A percentile compares a stretch with the other conserved stretches of the same genome.
Conservation (phyloP, 2,797 vertebrate species). For the Enteromius viviparus region DNA sequence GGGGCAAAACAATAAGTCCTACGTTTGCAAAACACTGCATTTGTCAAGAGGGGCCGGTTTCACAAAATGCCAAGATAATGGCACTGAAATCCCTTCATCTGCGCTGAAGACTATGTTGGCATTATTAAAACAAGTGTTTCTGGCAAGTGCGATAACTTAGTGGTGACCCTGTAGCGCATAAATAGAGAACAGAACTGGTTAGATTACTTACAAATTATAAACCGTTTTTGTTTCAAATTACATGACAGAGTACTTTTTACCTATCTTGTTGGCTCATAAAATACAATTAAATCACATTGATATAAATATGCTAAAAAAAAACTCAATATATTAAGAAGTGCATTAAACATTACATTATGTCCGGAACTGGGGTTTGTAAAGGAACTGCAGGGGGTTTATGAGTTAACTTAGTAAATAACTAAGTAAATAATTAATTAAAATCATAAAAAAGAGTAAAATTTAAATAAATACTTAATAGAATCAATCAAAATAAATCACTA, state of each 20-base stretch:
- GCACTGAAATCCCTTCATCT: constrained; percentile 53
- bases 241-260: not conserved
- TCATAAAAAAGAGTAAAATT: no score
- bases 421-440: no score
- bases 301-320: no score
- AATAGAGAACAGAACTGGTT: not conserved
- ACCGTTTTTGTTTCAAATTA: not conserved
- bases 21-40: constrained; percentile 22
- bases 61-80: constrained; percentile 56
- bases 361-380: no score
- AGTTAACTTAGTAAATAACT: no score
- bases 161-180: not conserved
- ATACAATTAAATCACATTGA: no score
- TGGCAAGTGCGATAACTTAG: not conserved
- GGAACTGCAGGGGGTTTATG: no score
- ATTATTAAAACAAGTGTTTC: constrained; percentile 16
- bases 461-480: no score
- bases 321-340: no score
- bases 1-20: constrained; percentile 55
- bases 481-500: no score
- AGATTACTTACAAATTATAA: not conserved
- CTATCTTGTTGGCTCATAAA: no score
- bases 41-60: constrained; percentile 36
- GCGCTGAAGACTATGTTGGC: not conserved
- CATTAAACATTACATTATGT: no score